Evolutionary conservation across 2,797 vertebrate genomes (phyloP).

Genomic region (Parauchenoglanis ngamensis): DNA sequence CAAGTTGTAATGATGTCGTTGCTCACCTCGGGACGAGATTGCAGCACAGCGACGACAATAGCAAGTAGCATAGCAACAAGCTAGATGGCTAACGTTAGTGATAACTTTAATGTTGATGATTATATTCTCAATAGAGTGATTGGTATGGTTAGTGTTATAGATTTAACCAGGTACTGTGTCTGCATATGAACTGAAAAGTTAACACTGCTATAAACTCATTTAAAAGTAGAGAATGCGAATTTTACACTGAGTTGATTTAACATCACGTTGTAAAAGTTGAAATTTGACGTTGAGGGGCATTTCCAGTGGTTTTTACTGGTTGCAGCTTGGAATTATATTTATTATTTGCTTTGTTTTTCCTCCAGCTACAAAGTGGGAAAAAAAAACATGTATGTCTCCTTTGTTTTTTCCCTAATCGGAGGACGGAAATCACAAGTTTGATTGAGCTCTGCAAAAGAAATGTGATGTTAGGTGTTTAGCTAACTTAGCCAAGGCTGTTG

Average conservation of each 20-base stretch:
- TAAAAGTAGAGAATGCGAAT: neutral
- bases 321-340: neutral
- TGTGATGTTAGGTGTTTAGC: neutral
- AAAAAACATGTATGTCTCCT: too few species aligned
- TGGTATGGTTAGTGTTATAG: too few species aligned
- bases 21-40: neutral
- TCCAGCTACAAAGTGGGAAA: too few species aligned
- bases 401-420: neutral
- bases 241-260: neutral
- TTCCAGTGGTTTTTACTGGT: neutral
- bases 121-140: too few species aligned
- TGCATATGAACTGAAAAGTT: neutral
- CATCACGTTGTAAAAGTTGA: too few species aligned
- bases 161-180: too few species aligned
- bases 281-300: too few species aligned
- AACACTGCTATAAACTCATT: neutral
- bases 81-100: neutral
- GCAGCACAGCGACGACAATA: neutral
- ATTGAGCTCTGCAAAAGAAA: neutral
- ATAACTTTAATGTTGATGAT: too few species aligned
- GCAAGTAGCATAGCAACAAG: neutral
- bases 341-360: too few species aligned
- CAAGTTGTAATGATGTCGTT: neutral
- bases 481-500: neutral
- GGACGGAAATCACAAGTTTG: neutral